phyloP scores from a whole-genome alignment of 2,797 vertebrate genomes.

The Scarus forsteni region DNA sequence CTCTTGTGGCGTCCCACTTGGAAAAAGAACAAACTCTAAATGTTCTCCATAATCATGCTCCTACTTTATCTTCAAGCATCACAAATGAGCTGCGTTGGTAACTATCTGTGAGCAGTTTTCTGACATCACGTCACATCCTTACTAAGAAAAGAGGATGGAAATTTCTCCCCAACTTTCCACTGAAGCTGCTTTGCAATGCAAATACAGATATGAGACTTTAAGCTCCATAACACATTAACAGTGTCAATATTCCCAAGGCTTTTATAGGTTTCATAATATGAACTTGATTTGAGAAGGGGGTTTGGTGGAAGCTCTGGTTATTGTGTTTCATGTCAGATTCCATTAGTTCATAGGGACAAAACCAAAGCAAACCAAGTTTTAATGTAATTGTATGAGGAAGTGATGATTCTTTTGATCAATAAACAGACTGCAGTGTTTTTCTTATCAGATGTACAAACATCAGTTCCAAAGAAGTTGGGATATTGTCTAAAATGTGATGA shows the following conservation, averaged over 20 bases:
- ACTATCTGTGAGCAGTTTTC: constrained; percentile 40
- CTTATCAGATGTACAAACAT: too few species aligned
- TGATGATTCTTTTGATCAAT: too few species aligned
- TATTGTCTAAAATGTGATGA: too few species aligned
- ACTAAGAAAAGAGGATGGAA: constrained; percentile 41
- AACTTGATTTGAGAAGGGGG: neutral
- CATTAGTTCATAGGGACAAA: too few species aligned
- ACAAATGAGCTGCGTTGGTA: constrained; percentile 38
- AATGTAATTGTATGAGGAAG: too few species aligned
- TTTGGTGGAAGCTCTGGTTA: too few species aligned
- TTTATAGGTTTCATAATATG: neutral
- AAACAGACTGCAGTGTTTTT: too few species aligned
- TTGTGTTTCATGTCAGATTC: too few species aligned
- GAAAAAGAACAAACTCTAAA: neutral
- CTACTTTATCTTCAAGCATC: constrained; percentile 22
- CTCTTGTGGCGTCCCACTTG: neutral
- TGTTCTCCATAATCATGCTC: constrained; percentile 8
- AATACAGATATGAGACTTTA: neutral
- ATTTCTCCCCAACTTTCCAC: constrained; percentile 23
- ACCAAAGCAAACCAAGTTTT: too few species aligned
- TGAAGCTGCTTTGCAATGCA: constrained; percentile 28
- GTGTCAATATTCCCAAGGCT: neutral
- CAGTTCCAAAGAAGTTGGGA: too few species aligned
- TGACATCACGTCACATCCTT: constrained; percentile 45
- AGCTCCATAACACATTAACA: too few species aligned